phyloP scores from a whole-genome alignment of 1,140 invertebrate genomes.

The Propsilocerus akamusi region DNA sequence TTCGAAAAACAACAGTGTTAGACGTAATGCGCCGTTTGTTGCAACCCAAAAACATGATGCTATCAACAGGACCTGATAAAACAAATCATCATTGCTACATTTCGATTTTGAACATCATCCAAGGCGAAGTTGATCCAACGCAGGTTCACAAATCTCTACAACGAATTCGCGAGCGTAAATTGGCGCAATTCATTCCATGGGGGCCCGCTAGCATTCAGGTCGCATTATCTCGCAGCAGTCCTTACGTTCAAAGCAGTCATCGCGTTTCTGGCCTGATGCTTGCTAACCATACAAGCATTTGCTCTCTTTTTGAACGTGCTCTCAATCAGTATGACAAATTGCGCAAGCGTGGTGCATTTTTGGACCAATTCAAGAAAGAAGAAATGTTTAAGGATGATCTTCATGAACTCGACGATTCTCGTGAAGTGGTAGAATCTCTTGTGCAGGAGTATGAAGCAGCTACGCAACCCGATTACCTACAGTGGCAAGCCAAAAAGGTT shows the following conservation, averaged over 20 bases:
- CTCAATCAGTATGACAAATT: constrained; percentile 87
- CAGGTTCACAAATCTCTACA: constrained; percentile 91
- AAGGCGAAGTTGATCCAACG: constrained; percentile 88
- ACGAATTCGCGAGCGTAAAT: constrained; percentile 83
- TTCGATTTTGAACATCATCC: constrained; percentile 96
- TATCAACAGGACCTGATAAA: constrained; percentile 78
- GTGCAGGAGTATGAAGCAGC: constrained; percentile 95
- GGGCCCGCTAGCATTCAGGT: constrained; percentile 95
- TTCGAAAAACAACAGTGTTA: constrained; percentile 86
- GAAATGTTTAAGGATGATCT: constrained; percentile 81
- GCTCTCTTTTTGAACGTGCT: constrained; percentile 41
- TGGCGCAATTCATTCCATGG: constrained; percentile 95
- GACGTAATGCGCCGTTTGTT: constrained; percentile 87
- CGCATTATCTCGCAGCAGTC: constrained; percentile 83
- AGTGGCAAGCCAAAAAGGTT: constrained; percentile 23
- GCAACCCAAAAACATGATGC: constrained; percentile 99
- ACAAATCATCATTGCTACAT: constrained; percentile 89
- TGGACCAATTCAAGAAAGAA: constrained; percentile 91
- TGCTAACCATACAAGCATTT: constrained; percentile 95
- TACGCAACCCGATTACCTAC: constrained; percentile 72
- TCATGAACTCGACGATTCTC: constrained; percentile 76
- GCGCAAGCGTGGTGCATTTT: constrained; percentile 83
- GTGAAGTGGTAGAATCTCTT: constrained; percentile 79
- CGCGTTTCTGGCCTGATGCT: constrained; percentile 92
- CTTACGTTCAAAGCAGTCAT: constrained; percentile 86